These are phyloP conservation scores for Actinostola sp. DNA, from an alignment of 92 coral and sea anemone species.

Conservation along the genomic window DNA sequence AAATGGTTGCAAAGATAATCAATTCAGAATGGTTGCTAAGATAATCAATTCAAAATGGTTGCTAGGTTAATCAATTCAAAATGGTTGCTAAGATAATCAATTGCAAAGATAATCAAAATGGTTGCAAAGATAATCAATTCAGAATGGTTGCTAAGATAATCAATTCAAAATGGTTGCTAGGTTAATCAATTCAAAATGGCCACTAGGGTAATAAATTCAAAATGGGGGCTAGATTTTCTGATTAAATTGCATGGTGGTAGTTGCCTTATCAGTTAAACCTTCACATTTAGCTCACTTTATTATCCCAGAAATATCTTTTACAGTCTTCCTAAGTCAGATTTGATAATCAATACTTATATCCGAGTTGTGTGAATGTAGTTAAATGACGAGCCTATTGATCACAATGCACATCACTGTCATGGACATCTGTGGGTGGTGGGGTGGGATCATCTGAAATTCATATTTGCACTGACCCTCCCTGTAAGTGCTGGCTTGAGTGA, in stretches of 20 bases:
- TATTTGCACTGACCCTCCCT: constrained; percentile 18
- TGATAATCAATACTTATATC: constrained; percentile 8
- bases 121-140: neutral
- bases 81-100: neutral
- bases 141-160: neutral
- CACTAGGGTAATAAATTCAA: neutral
- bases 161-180: neutral
- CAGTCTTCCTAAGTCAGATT: constrained; percentile 9
- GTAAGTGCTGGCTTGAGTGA: constrained; percentile 21
- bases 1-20: neutral
- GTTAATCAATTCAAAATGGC: constrained; percentile 17
- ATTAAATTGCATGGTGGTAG: constrained; percentile 18
- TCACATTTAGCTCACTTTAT: constrained; percentile 12
- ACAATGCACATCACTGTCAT: constrained; percentile 20
- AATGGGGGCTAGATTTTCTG: neutral
- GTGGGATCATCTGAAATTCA: constrained; percentile 7
- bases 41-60: neutral
- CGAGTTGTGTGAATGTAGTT: constrained; percentile 9
- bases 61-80: constrained; percentile 4
- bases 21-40: neutral
- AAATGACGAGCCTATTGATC: constrained; percentile 19
- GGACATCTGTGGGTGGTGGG: constrained; percentile 28
- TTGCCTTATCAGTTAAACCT: constrained; percentile 15
- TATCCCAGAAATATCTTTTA: constrained; percentile 11
- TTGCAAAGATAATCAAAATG: neutral